Evolutionary conservation across 2,113 vertebrate genomes (phyloP).

Genomic region (Lasiurus borealis): DNA sequence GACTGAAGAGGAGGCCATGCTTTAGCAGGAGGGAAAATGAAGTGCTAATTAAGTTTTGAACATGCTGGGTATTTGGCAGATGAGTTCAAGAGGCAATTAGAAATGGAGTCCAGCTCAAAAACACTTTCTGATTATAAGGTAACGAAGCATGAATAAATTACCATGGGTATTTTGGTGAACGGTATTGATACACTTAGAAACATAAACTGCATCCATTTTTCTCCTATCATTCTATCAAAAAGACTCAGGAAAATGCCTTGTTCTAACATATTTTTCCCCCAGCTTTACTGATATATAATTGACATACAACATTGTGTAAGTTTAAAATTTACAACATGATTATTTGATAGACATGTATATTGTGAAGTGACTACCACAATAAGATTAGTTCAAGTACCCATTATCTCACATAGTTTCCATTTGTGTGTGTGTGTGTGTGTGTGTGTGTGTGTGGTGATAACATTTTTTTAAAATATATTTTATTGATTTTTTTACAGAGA

Average conservation of each 20-base stretch:
- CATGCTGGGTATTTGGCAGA: background rate
- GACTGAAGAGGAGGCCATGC: background rate
- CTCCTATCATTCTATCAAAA: background rate
- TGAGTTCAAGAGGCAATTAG: background rate
- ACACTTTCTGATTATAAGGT: background rate
- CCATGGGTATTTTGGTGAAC: background rate
- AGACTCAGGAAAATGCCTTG: background rate
- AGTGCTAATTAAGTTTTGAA: slow-evolving; percentile 1
- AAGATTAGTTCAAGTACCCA: background rate
- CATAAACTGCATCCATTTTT: slow-evolving; percentile 19
- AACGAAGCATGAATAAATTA: slow-evolving; percentile 12
- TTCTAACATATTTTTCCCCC: accelerated
- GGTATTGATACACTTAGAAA: background rate
- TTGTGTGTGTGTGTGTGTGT: background rate
- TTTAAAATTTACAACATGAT: background rate
- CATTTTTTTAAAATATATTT: background rate
- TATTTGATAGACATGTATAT: background rate
- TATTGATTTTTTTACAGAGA: no score
- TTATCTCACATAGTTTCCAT: background rate
- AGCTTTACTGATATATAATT: background rate
- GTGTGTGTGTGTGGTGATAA: background rate
- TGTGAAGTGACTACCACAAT: background rate
- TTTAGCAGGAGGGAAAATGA: background rate
- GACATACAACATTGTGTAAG: background rate
- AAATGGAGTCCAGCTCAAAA: background rate